Base-by-base conservation (phyloP, 2,888 invertebrate species). In the Drosophila neutralis region DNA sequence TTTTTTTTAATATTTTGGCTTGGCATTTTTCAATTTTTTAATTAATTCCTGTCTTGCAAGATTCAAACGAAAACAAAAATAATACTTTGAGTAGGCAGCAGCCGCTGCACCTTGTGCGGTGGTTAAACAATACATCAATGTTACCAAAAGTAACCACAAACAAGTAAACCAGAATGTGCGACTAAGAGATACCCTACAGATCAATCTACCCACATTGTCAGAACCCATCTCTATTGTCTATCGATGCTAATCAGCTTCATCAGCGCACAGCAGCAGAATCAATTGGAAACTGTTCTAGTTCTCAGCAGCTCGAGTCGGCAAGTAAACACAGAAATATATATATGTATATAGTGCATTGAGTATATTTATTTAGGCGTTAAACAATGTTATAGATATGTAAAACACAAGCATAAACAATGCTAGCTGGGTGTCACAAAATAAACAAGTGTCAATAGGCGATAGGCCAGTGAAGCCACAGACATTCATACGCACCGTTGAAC, bases 401-500 rank as follows among this genome's bases (percentile, higher is more conserved):
- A 65, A 54, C 49, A 68, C 58, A 61, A 42, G 21, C 42, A 53
- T 35, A 70, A 69, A 68, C 58, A 69, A 60, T 58, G 59, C 63
- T 70, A 83, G 69, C 73, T 67, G 76, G 75, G 81, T 82, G 89
- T 88, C 82, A 76, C 27, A 79, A 78, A 81, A 73, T 82, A 76
- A 90, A 85, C 82, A 89, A 87, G 83, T 82, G 88, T 87, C 88
- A 85, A 84, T 81, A 73, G 89, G 80, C 88, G 77, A 78, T 76
- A 72, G 78, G 72, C 68, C 67, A 49, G 48, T 62, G 58, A 59
- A 63, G 53, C 60, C 66, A 59, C 76, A 68, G 40, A 57, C 45
- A 70, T 64, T 67, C 66, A 85, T 71, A 68, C 62, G 71, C 71
- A 73, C 58, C 64, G 52, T 65, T 68, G 48, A 73, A 69, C 69